Percentiles rank a stretch among this genome's conserved stretches.
phyloP scores from a whole-genome alignment of 2,888 invertebrate genomes.

The Apeira syringaria region DNA sequence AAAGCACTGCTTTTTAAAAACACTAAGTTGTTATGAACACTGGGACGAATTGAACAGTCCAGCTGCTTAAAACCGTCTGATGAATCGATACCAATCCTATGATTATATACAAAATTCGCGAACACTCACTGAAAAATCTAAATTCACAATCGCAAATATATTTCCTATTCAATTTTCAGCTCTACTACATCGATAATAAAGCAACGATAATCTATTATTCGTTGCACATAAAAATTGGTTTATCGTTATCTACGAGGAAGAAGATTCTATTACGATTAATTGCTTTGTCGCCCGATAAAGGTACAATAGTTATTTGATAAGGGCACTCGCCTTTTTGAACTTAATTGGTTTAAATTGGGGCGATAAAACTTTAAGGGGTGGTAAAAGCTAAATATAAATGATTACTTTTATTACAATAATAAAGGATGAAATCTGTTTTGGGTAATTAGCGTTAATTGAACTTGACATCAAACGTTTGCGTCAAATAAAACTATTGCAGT shows the following conservation, averaged over 20 bases:
- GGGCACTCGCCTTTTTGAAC: neutral
- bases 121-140: conserved; percentile 3
- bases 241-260: conserved; percentile 13
- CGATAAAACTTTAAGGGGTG: neutral
- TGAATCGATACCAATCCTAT: neutral
- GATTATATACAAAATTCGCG: conserved; percentile 16
- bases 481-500: too few species aligned
- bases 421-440: too few species aligned
- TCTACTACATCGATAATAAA: conserved; percentile 2
- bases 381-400: too few species aligned
- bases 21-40: conserved; percentile 6
- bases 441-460: too few species aligned
- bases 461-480: too few species aligned
- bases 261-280: conserved; percentile 8
- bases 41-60: conserved; percentile 12
- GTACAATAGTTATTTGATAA: conserved; percentile 8
- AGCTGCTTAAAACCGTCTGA: conserved; percentile 19
- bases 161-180: neutral
- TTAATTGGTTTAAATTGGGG: neutral
- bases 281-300: conserved; percentile 10
- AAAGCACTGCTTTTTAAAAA: conserved; percentile 4
- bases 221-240: neutral
- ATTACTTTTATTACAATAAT: too few species aligned
- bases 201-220: neutral
- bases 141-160: neutral